phyloP scores from a whole-genome alignment of 2,797 vertebrate species.

The Zenarchopterus dispar region DNA sequence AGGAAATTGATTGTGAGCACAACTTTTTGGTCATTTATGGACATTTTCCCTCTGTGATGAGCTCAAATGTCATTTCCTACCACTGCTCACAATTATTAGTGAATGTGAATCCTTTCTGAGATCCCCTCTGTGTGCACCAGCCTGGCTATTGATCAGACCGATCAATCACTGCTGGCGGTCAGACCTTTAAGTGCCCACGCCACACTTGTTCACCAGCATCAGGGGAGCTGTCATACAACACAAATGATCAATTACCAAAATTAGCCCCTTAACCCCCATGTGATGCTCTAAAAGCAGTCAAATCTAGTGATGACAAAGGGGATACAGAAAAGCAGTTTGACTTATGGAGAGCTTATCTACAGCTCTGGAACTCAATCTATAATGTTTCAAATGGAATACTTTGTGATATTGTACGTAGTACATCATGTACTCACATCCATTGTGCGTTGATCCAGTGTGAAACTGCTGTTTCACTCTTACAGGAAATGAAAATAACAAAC shows the following conservation, averaged over 20 bases:
- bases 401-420: background rate
- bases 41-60: conserved; percentile 9
- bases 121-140: conserved; percentile 18
- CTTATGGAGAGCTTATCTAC: conserved; percentile 10
- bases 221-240: conserved; percentile 80
- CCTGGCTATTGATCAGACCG: conserved; percentile 66
- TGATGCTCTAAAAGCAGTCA: conserved; percentile 38
- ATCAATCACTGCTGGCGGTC: conserved; percentile 78
- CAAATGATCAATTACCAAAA: conserved; percentile 86
- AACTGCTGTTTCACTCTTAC: too few species aligned
- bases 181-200: conserved; percentile 59
- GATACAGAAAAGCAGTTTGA: conserved; percentile 19
- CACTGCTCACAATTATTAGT: conserved; percentile 46
- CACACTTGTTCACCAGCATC: conserved; percentile 70
- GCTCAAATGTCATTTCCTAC: conserved; percentile 13
- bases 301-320: conserved; percentile 48
- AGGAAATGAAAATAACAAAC: too few species aligned
- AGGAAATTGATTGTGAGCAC: conserved; percentile 5
- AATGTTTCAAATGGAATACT: background rate
- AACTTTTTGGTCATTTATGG: conserved; percentile 18
- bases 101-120: conserved; percentile 46
- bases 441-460: too few species aligned
- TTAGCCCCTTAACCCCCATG: conserved; percentile 71
- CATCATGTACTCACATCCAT: too few species aligned
- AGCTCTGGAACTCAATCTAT: too few species aligned